Evolutionary conservation across 2,113 vertebrate genomes (phyloP).

Genomic region (Toxotes chatareus): DNA sequence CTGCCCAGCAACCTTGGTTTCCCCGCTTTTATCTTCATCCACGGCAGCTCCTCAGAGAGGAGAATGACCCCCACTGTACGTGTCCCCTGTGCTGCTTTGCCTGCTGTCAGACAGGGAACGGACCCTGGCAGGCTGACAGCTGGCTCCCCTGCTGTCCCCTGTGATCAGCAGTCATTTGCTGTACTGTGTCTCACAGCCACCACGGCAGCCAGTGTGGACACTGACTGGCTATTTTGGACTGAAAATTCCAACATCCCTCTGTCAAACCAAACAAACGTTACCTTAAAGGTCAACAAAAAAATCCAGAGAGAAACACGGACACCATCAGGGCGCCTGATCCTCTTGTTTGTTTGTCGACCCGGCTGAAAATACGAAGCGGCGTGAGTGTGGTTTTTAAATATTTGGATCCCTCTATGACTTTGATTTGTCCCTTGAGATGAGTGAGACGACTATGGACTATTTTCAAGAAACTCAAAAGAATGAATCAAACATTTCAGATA

Average conservation of each 20-base stretch:
- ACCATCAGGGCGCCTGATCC: constrained; percentile 23
- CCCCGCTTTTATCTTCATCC: constrained; percentile 46
- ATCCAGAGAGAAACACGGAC: constrained; percentile 31
- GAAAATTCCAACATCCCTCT: constrained; percentile 66
- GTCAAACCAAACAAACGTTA: constrained; percentile 69
- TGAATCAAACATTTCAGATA: not conserved
- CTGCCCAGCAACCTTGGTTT: constrained; percentile 51
- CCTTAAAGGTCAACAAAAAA: constrained; percentile 71
- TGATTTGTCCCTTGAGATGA: constrained; percentile 11
- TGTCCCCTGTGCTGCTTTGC: constrained; percentile 56
- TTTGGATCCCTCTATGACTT: constrained; percentile 17
- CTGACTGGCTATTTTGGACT: constrained; percentile 74
- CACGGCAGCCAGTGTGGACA: constrained; percentile 58
- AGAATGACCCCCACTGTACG: constrained; percentile 34
- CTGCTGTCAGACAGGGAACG: constrained; percentile 54
- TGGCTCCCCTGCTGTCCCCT: constrained; percentile 60
- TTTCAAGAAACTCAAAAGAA: too few relatives aligned
- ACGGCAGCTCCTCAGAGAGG: constrained; percentile 34
- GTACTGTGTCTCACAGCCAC: constrained; percentile 66
- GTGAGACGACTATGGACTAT: not conserved
- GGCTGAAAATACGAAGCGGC: constrained; percentile 11
- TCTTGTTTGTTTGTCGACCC: constrained; percentile 34
- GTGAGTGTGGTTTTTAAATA: not conserved
- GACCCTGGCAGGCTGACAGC: constrained; percentile 72
- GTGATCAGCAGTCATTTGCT: constrained; percentile 77